phyloP scores from a whole-genome alignment of 2,888 invertebrate species.

The Pristionchus arcanus region DNA sequence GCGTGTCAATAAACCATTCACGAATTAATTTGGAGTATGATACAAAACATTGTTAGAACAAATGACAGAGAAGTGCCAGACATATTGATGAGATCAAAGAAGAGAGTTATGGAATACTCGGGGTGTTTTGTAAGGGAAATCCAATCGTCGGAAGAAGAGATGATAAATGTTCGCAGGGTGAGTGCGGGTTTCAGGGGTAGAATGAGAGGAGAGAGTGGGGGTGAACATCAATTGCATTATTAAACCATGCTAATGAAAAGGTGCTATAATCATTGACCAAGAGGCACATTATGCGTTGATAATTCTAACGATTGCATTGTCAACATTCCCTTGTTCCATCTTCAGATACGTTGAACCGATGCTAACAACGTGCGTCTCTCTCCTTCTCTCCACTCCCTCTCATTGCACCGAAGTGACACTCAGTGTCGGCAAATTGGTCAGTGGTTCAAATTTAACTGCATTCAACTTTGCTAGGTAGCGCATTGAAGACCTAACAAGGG shows the following conservation, averaged over 20 bases:
- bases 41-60: not conserved
- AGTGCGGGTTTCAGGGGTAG: no score
- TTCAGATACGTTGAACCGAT: slow-evolving; percentile 91
- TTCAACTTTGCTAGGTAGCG: not conserved
- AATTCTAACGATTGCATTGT: not conserved
- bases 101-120: no score
- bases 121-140: no score
- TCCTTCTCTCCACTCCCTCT: slow-evolving; percentile 80
- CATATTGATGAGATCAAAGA: no score
- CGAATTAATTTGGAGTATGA: not conserved
- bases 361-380: slow-evolving; percentile 90
- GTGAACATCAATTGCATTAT: no score
- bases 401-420: slow-evolving; percentile 74
- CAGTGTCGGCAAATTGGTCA: slow-evolving; percentile 76
- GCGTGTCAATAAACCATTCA: not conserved
- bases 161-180: no score
- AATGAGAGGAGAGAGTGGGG: no score
- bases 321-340: not conserved
- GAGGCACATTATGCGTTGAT: no score
- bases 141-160: no score
- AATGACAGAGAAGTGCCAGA: not conserved
- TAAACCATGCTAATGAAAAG: no score
- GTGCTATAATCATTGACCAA: no score
- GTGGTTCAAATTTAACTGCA: not conserved
- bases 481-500: no score